Percentiles rank a stretch among this genome's conserved stretches.
Conservation (phyloP, 37 sponge, comb jelly and placozoan species). For the Theonella swinhoei region DNA sequence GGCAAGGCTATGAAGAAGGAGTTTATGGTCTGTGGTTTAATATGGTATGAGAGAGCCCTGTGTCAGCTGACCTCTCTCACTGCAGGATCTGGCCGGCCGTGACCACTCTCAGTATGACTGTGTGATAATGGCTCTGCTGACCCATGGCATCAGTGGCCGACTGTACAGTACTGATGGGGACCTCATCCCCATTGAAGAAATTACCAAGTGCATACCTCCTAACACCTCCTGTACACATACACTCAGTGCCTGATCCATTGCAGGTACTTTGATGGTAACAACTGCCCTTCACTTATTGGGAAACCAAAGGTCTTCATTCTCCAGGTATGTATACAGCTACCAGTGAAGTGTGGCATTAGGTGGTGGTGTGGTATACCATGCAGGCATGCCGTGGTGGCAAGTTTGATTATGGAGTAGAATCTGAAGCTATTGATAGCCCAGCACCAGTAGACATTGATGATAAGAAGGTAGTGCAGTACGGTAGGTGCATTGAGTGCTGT, state of each 20-base stretch:
- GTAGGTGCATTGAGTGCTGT: neutral
- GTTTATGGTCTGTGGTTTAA: conserved; percentile 3
- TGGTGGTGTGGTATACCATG: neutral
- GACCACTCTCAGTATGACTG: conserved; percentile 75
- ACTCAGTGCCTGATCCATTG: neutral
- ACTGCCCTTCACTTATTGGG: conserved; percentile 79
- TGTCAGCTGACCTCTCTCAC: neutral
- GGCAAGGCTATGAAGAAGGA: conserved; percentile 11
- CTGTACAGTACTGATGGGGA: conserved; percentile 87
- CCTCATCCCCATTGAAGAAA: conserved; percentile 58
- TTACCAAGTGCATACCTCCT: conserved; percentile 29
- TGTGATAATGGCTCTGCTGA: conserved; percentile 65
- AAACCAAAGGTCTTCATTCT: conserved; percentile 92
- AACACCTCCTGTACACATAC: too few relatives aligned
- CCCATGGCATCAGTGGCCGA: conserved; percentile 76
- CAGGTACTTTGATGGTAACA: conserved; percentile 69
- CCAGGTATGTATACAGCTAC: conserved; percentile 38
- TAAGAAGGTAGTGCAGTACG: conserved; percentile 40
- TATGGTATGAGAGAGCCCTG: neutral
- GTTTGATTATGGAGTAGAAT: conserved; percentile 78
- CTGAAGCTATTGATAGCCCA: conserved; percentile 52
- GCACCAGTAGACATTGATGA: neutral
- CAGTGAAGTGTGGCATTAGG: neutral
- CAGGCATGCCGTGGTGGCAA: conserved; percentile 82
- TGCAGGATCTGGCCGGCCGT: conserved; percentile 13